These are phyloP conservation scores for Tinamus guttatus DNA, from an alignment of 2,113 vertebrate genomes.

Conservation along the genomic window DNA sequence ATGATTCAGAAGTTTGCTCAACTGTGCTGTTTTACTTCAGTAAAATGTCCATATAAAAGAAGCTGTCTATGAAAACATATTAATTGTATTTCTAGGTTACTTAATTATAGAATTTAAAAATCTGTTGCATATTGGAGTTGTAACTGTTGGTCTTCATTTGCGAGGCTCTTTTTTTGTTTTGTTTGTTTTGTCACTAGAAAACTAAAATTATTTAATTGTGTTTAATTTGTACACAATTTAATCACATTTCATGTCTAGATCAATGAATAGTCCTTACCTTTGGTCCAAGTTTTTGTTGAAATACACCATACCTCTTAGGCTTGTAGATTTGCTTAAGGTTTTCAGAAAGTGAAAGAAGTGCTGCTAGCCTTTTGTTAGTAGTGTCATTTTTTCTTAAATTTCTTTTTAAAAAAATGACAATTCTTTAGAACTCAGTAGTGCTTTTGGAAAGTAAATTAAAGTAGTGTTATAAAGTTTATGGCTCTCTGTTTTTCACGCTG, in stretches of 20 bases:
- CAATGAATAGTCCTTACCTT: not conserved
- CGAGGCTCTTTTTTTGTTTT: not conserved
- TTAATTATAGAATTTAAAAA: not conserved
- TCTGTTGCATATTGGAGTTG: rapidly evolving
- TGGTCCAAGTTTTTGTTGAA: not conserved
- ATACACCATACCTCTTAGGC: not conserved
- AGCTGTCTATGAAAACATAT: not conserved
- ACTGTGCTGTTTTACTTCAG: not conserved
- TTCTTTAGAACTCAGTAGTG: not conserved
- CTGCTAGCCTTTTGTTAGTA: not conserved
- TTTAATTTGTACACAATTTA: not conserved
- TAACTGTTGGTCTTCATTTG: not conserved
- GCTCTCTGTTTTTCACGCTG: not conserved
- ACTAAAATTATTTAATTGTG: not conserved
- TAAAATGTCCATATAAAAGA: not conserved
- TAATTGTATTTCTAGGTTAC: not conserved
- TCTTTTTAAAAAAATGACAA: not conserved
- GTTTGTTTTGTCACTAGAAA: not conserved
- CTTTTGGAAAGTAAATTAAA: not conserved
- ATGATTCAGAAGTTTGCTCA: not conserved
- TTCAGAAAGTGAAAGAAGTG: not conserved
- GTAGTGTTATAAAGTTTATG: not conserved
- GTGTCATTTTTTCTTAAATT: not conserved
- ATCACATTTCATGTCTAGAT: not conserved
- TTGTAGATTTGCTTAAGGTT: not conserved